phyloP scores from a whole-genome alignment of 2,797 vertebrate species.

The Enteromius argenteus region DNA sequence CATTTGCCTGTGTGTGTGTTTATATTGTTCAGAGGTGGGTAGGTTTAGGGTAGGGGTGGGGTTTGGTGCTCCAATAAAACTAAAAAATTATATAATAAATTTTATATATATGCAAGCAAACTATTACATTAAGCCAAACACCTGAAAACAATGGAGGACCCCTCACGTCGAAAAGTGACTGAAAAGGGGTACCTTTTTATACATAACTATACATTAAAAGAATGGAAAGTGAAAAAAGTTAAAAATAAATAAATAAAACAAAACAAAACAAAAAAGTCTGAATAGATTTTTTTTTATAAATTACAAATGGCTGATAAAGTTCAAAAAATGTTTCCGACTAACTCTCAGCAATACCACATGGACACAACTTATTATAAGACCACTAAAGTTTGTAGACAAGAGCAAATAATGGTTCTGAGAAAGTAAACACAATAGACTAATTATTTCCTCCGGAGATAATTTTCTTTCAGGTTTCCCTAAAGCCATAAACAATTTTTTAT shows the following conservation, averaged over 20 bases:
- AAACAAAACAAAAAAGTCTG: background rate
- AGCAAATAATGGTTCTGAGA: conserved; percentile 24
- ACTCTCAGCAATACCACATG: background rate
- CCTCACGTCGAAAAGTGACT: no score
- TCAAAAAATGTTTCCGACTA: conserved; percentile 8
- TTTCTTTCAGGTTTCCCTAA: conserved; percentile 38
- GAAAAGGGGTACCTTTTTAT: background rate
- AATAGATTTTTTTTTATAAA: background rate
- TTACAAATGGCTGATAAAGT: background rate
- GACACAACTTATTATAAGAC: conserved; percentile 12
- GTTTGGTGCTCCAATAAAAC: no score
- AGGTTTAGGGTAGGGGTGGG: no score
- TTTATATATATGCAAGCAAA: no score
- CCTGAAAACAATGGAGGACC: no score
- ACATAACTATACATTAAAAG: background rate
- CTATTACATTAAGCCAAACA: no score
- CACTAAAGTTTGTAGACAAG: conserved; percentile 25
- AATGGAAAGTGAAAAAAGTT: background rate
- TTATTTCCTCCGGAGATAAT: conserved; percentile 32
- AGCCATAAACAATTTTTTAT: conserved; percentile 40
- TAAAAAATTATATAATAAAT: no score
- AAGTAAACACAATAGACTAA: conserved; percentile 37
- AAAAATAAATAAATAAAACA: background rate
- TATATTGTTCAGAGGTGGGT: no score
- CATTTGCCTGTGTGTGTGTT: no score